phyloP scores from a whole-genome alignment of 2,113 vertebrate genomes.

The Rynchops niger region DNA sequence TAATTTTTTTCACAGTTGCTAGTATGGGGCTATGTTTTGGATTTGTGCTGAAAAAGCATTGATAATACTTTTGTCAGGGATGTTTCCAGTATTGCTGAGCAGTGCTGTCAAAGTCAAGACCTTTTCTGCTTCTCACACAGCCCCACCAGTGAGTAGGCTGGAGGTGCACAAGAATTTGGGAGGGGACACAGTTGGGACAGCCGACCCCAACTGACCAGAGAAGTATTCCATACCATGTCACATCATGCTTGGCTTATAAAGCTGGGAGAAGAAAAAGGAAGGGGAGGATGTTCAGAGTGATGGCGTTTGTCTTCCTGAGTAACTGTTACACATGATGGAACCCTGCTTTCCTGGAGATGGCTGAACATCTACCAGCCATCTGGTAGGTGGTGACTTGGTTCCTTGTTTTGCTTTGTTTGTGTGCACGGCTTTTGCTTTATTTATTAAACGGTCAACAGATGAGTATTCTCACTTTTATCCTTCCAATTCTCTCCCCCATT shows the following conservation, averaged over 20 bases:
- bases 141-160: background rate
- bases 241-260: background rate
- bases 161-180: background rate
- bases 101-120: background rate
- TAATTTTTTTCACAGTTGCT: background rate
- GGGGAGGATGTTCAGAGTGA: background rate
- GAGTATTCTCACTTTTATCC: background rate
- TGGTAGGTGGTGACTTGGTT: background rate
- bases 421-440: background rate
- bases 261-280: background rate
- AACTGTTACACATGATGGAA: background rate
- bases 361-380: background rate
- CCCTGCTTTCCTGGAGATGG: background rate
- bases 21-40: background rate
- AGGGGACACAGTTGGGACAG: background rate
- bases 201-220: background rate
- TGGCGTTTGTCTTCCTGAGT: background rate
- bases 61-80: background rate
- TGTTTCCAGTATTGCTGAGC: background rate
- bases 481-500: background rate
- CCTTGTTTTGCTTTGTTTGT: background rate
- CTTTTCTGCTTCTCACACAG: background rate
- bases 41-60: background rate
- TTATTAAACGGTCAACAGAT: background rate
- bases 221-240: background rate